A percentile compares a stretch with the other conserved stretches of the same genome.
phyloP scores from a whole-genome alignment of 2,113 vertebrate species.

The Morone saxatilis region DNA sequence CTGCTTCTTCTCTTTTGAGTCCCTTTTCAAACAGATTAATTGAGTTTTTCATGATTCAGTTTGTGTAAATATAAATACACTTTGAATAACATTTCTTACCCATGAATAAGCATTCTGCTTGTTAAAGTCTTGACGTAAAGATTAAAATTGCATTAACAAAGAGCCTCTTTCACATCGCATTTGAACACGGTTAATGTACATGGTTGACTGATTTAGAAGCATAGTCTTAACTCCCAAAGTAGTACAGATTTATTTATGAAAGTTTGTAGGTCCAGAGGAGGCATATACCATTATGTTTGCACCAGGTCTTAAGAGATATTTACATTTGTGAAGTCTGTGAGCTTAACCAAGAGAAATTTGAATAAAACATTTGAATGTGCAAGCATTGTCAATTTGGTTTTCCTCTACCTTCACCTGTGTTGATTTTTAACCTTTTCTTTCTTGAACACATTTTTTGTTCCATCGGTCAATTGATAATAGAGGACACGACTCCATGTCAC shows the following conservation, averaged over 20 bases:
- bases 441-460: slow-evolving; percentile 17
- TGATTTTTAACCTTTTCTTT: slow-evolving; percentile 26
- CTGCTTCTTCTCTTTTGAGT: slow-evolving; percentile 27
- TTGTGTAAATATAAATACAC: slow-evolving; percentile 44
- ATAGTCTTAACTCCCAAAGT: neutral
- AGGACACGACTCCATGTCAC: slow-evolving; percentile 20
- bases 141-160: slow-evolving; percentile 40
- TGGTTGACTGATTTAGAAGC: slow-evolving; percentile 27
- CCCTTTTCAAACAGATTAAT: slow-evolving; percentile 16
- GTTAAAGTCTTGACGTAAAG: slow-evolving; percentile 18
- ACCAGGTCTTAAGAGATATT: slow-evolving; percentile 26
- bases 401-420: slow-evolving; percentile 13
- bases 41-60: slow-evolving; percentile 24
- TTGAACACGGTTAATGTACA: slow-evolving; percentile 14
- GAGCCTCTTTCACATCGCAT: slow-evolving; percentile 26
- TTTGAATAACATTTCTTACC: slow-evolving; percentile 22
- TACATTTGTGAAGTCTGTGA: slow-evolving; percentile 28
- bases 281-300: slow-evolving; percentile 12
- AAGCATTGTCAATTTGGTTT: slow-evolving; percentile 47
- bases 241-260: slow-evolving; percentile 37
- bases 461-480: slow-evolving; percentile 20
- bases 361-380: slow-evolving; percentile 72
- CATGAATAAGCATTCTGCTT: slow-evolving; percentile 6
- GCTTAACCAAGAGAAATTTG: slow-evolving; percentile 50
- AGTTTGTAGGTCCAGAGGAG: slow-evolving; percentile 11